Conservation (phyloP, 2,113 vertebrate genomes). For the Lutjanus erythropterus region DNA sequence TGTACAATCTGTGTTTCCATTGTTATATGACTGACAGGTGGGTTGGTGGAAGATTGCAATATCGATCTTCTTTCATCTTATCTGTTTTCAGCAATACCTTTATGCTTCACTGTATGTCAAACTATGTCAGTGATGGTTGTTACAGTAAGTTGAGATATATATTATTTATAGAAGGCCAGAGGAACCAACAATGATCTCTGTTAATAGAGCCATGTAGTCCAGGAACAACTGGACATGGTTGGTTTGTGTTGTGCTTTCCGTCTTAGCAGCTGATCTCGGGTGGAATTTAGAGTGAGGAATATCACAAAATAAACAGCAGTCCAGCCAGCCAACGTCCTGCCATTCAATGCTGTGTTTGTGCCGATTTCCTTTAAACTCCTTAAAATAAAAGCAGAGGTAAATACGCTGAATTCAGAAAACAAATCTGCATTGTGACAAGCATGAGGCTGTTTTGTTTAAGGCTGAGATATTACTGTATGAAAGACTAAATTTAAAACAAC, state of each 20-base stretch:
- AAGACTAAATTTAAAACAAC: slow-evolving; percentile 79
- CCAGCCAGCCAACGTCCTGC: background rate
- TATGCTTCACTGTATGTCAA: slow-evolving; percentile 23
- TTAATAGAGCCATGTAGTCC: slow-evolving; percentile 47
- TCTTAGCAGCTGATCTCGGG: slow-evolving; percentile 52
- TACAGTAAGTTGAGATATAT: slow-evolving; percentile 18
- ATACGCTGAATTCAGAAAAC: background rate
- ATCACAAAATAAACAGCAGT: slow-evolving; percentile 45
- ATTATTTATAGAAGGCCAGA: slow-evolving; percentile 51
- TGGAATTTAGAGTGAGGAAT: slow-evolving; percentile 53
- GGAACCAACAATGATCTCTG: slow-evolving; percentile 44
- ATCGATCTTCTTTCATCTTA: slow-evolving; percentile 40
- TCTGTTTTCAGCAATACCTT: slow-evolving; percentile 19
- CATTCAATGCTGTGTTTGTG: slow-evolving; percentile 16
- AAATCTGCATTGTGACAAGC: slow-evolving; percentile 29
- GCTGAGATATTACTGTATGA: slow-evolving; percentile 15
- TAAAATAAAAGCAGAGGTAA: slow-evolving; percentile 14
- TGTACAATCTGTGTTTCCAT: background rate
- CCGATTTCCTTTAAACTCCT: slow-evolving; percentile 22
- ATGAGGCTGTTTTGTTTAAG: slow-evolving; percentile 33
- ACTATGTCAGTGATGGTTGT: slow-evolving; percentile 24
- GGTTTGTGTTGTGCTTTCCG: slow-evolving; percentile 54
- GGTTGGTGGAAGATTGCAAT: background rate
- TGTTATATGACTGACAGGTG: slow-evolving; percentile 37
- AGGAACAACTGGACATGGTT: slow-evolving; percentile 51